phyloP scores from a whole-genome alignment of 2,113 vertebrate genomes.

The Coreoperca whiteheadi region DNA sequence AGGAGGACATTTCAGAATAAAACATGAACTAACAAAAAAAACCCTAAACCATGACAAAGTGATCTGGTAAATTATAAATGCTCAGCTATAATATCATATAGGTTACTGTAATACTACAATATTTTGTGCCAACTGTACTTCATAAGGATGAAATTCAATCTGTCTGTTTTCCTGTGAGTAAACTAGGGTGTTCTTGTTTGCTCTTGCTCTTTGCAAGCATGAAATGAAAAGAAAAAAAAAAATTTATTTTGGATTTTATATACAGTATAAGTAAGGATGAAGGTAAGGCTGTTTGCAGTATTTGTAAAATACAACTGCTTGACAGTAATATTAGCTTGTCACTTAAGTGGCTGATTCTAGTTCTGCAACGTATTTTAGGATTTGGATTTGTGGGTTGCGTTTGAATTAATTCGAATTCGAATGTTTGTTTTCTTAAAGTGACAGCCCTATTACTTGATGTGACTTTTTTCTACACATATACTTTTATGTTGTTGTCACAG shows the following conservation, averaged over 20 bases:
- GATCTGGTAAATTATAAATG: conserved; percentile 13
- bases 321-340: neutral
- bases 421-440: neutral
- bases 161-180: neutral
- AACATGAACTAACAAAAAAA: too few relatives aligned
- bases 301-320: neutral
- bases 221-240: neutral
- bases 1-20: too few relatives aligned
- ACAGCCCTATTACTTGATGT: neutral
- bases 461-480: neutral
- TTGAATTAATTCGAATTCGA: neutral
- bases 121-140: too few relatives aligned
- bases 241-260: neutral
- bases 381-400: neutral
- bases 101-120: too few relatives aligned
- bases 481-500: neutral
- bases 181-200: neutral
- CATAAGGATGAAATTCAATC: neutral
- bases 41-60: too few relatives aligned
- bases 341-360: neutral
- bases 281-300: neutral
- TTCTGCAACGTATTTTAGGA: neutral
- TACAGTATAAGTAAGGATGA: neutral
- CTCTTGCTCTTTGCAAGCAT: neutral
- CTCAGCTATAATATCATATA: neutral